Percentiles rank a stretch among this genome's conserved stretches.
Evolutionary conservation across 2,113 vertebrate species (phyloP).

Genomic region (Raphicerus campestris): DNA sequence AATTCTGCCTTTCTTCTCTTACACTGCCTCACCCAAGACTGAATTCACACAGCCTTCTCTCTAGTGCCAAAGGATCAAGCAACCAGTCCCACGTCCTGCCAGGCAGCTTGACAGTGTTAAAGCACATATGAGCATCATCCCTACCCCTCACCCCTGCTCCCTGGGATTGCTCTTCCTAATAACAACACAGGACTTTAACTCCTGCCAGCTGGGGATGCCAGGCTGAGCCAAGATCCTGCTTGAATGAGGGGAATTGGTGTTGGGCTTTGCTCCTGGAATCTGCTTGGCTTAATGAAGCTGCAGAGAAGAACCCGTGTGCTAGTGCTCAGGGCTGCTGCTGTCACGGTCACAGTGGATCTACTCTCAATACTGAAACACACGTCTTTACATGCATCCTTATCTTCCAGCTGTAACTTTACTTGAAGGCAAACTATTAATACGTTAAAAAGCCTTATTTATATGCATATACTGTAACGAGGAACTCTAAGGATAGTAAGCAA

Average conservation of each 20-base stretch:
- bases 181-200: too few species aligned
- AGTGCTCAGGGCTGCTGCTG: not conserved
- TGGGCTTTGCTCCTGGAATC: too few species aligned
- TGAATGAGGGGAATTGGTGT: not conserved
- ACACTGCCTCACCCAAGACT: not conserved
- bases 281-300: too few species aligned
- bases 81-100: too few species aligned
- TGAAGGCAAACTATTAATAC: not conserved
- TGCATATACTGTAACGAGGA: not conserved
- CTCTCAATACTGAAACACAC: not conserved
- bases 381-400: not conserved
- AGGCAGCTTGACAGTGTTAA: not conserved
- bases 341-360: too few species aligned
- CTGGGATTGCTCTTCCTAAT: not conserved
- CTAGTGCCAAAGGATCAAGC: not conserved
- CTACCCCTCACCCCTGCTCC: not conserved
- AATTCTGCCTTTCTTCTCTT: not conserved
- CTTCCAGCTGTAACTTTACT: not conserved
- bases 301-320: not conserved
- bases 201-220: not conserved
- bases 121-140: accelerated
- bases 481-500: not conserved
- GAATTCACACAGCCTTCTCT: not conserved
- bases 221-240: not conserved
- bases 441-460: not conserved